phyloP scores from a whole-genome alignment of 2,113 vertebrate genomes.

The Oryzias celebensis region DNA sequence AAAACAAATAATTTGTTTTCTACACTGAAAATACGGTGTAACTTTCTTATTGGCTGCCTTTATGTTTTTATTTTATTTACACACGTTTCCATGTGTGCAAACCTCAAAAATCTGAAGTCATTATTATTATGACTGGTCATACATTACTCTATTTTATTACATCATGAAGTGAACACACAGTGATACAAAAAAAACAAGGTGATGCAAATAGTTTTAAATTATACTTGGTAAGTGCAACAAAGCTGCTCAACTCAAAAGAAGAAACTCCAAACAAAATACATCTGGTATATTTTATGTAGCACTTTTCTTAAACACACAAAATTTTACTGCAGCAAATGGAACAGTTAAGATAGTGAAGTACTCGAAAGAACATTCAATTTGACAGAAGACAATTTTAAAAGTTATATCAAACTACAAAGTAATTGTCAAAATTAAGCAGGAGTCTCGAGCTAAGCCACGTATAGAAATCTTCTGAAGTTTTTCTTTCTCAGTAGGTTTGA shows the following conservation, averaged over 20 bases:
- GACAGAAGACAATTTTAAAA: neutral
- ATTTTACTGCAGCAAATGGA: neutral
- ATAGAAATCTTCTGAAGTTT: neutral
- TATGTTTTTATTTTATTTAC: no score
- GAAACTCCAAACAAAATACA: neutral
- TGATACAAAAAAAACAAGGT: no score
- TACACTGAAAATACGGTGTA: no score
- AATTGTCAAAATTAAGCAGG: neutral
- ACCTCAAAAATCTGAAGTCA: no score
- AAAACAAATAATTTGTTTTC: no score
- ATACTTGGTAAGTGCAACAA: no score
- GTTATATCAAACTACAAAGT: neutral
- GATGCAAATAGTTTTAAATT: no score
- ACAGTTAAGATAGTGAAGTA: neutral
- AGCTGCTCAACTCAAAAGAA: neutral
- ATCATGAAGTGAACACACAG: no score
- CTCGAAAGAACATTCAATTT: neutral
- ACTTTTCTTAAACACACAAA: neutral
- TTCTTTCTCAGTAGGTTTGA: neutral
- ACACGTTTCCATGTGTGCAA: no score
- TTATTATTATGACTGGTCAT: no score
- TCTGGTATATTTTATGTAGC: neutral
- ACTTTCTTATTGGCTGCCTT: no score
- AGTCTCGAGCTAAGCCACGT: neutral
- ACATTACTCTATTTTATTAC: no score